A percentile compares a stretch with the other conserved stretches of the same genome.
phyloP scores from a whole-genome alignment of 2,113 vertebrate genomes.

The Paramisgurnus dabryanus region DNA sequence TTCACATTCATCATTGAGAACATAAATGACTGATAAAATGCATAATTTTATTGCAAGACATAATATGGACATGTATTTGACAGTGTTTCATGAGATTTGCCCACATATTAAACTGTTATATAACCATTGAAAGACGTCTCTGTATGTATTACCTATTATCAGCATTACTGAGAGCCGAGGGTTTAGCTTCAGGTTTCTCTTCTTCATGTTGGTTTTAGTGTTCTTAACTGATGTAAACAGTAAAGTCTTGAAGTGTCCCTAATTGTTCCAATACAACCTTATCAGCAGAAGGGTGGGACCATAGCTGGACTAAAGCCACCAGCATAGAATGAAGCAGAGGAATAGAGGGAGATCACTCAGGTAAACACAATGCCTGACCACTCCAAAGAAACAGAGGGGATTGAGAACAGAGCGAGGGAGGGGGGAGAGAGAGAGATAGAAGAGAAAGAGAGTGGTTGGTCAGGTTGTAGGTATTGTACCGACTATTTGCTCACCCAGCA shows the following conservation, averaged over 20 bases:
- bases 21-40: no score
- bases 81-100: neutral
- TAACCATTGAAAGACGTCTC: neutral
- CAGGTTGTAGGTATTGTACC: constrained; percentile 71
- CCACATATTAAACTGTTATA: neutral
- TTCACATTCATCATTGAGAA: no score
- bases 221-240: constrained; percentile 33
- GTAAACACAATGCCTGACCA: constrained; percentile 26
- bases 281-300: constrained; percentile 38
- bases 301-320: constrained; percentile 5
- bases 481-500: constrained; percentile 72
- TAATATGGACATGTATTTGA: neutral
- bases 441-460: constrained; percentile 55
- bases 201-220: constrained; percentile 16
- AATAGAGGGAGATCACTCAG: constrained; percentile 18
- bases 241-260: constrained; percentile 11
- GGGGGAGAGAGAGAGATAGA: constrained; percentile 35
- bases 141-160: constrained; percentile 6
- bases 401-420: constrained; percentile 23
- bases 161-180: constrained; percentile 12
- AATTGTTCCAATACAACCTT: constrained; percentile 19
- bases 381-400: constrained; percentile 35
- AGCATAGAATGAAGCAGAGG: constrained; percentile 16
- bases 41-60: no score
- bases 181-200: constrained; percentile 25